phyloP scores from a whole-genome alignment of 2,888 invertebrate genomes.

The Morpho deidamia region DNA sequence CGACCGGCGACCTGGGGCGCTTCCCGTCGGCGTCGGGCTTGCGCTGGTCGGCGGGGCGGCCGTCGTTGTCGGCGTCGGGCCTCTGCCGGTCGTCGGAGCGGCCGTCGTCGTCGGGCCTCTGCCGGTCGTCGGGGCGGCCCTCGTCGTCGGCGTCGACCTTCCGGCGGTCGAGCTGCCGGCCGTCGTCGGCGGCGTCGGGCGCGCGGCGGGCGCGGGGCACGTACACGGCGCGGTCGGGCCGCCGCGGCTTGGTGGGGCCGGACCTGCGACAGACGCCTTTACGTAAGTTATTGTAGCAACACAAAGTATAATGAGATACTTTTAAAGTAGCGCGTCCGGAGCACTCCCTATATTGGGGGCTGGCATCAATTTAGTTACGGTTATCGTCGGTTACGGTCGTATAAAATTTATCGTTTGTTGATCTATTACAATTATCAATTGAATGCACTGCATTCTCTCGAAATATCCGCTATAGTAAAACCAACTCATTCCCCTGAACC shows the following conservation, averaged over 20 bases:
- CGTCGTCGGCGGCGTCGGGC: constrained; percentile 37
- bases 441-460: no score
- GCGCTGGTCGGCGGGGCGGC: constrained; percentile 30
- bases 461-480: no score
- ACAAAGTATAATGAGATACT: constrained; percentile 2
- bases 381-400: no score
- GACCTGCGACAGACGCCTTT: constrained; percentile 30
- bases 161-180: constrained; percentile 30
- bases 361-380: no score
- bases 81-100: constrained; percentile 58
- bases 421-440: no score
- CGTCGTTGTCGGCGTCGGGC: constrained; percentile 51
- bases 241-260: constrained; percentile 68
- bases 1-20: constrained; percentile 58
- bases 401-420: no score
- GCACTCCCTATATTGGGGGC: no score
- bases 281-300: constrained; percentile 3
- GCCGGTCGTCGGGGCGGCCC: constrained; percentile 57
- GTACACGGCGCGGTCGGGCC: constrained; percentile 89
- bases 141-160: constrained; percentile 48
- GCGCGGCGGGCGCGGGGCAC: constrained; percentile 84
- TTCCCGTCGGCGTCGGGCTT: constrained; percentile 46
- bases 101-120: constrained; percentile 55
- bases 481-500: no score
- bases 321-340: neutral